These are phyloP conservation scores for Stylophora pistillata DNA, from an alignment of 64 coral and sea anemone species.

Conservation along the genomic window DNA sequence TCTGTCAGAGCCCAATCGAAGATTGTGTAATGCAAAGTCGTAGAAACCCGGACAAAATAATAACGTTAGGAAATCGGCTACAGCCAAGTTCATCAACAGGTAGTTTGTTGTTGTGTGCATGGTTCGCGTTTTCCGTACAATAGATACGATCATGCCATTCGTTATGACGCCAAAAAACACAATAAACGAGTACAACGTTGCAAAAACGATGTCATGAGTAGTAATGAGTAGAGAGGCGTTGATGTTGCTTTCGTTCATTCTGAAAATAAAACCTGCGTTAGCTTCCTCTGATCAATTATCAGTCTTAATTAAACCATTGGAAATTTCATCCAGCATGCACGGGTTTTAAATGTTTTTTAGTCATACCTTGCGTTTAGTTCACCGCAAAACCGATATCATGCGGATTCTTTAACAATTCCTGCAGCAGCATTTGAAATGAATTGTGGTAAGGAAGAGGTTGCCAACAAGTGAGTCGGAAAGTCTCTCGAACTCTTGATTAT, in stretches of 20 bases:
- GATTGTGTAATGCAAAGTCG: not conserved
- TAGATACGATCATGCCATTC: conserved; percentile 12
- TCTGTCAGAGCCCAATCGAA: not conserved
- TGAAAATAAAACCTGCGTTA: not conserved
- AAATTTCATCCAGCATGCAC: too few relatives aligned
- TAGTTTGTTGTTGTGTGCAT: conserved; percentile 52
- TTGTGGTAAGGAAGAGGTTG: not conserved
- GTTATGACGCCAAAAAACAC: conserved; percentile 27
- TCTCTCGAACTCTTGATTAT: not conserved
- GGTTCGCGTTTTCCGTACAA: conserved; percentile 6
- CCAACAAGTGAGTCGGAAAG: not conserved
- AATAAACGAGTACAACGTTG: conserved; percentile 33
- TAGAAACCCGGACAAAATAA: conserved; percentile 1
- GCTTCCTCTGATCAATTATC: too few relatives aligned
- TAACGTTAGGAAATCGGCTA: conserved; percentile 43
- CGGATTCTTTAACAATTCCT: too few relatives aligned
- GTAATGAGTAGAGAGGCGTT: not conserved
- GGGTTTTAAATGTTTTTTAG: too few relatives aligned
- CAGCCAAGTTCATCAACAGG: conserved; percentile 37
- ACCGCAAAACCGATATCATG: too few relatives aligned
- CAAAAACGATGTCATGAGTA: conserved; percentile 10
- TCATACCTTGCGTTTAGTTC: too few relatives aligned
- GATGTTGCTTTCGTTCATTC: not conserved
- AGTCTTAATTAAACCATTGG: too few relatives aligned
- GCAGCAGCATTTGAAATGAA: too few relatives aligned